These are phyloP conservation scores for Suillia variegata DNA, from an alignment of 2,888 invertebrate species.

Conservation along the genomic window DNA sequence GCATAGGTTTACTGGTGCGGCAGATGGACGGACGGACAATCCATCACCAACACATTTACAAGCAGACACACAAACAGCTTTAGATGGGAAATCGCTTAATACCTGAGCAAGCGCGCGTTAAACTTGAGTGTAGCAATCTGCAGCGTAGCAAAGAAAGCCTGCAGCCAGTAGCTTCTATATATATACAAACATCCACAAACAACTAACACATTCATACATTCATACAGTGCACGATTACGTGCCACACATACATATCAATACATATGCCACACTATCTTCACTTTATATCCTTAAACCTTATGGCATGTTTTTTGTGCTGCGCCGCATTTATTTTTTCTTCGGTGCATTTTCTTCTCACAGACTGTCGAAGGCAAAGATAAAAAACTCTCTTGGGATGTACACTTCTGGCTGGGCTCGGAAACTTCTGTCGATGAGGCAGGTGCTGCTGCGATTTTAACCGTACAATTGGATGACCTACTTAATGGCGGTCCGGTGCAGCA, in stretches of 20 bases:
- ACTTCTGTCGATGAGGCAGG: constrained; percentile 80
- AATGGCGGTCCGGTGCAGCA: constrained; percentile 85
- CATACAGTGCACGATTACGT: too few relatives aligned
- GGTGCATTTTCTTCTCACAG: constrained; percentile 59
- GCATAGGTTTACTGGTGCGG: not conserved
- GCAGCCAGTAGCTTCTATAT: not conserved
- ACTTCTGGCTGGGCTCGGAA: constrained; percentile 86
- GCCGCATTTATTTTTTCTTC: too few relatives aligned
- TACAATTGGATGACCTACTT: constrained; percentile 83
- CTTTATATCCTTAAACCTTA: too few relatives aligned
- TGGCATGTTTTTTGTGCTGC: too few relatives aligned
- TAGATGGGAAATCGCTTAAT: not conserved
- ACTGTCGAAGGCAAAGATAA: constrained; percentile 71
- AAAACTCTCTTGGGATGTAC: constrained; percentile 78
- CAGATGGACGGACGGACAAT: too few relatives aligned
- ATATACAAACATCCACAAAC: not conserved
- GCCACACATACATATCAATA: too few relatives aligned
- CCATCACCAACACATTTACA: not conserved
- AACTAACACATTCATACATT: too few relatives aligned
- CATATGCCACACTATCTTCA: not conserved
- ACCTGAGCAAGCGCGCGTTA: not conserved
- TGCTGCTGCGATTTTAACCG: constrained; percentile 76
- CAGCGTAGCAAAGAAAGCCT: too few relatives aligned
- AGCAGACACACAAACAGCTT: not conserved
- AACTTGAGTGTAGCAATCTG: not conserved